Percentiles rank a stretch among this genome's conserved stretches.
These are phyloP conservation scores for Carcina quercana DNA, from an alignment of 2,888 invertebrate species.

Conservation along the genomic window DNA sequence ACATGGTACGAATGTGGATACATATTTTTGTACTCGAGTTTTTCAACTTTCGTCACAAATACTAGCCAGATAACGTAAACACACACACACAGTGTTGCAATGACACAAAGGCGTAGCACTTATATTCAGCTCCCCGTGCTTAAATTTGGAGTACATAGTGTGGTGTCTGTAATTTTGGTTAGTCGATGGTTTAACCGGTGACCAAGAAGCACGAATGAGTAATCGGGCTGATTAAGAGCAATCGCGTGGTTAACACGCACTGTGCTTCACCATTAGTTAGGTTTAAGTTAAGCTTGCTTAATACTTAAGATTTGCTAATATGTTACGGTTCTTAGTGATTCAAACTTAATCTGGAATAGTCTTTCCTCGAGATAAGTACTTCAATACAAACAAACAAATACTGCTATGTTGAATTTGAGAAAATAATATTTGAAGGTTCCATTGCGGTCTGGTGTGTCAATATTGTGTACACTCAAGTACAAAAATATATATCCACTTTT, in stretches of 20 bases:
- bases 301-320: neutral
- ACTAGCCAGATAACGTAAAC: too few relatives aligned
- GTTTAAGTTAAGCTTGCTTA: neutral
- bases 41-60: too few relatives aligned
- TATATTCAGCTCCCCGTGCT: too few relatives aligned
- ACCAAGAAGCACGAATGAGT: slow-evolving; percentile 10
- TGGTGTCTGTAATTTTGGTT: too few relatives aligned
- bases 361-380: too few relatives aligned
- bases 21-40: too few relatives aligned
- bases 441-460: neutral
- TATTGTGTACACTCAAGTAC: neutral
- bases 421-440: neutral
- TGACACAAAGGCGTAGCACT: too few relatives aligned
- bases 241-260: neutral
- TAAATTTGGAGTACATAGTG: too few relatives aligned
- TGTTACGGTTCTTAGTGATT: neutral
- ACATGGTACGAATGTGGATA: too few relatives aligned
- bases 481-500: too few relatives aligned
- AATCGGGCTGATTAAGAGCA: slow-evolving; percentile 2
- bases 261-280: slow-evolving; percentile 2
- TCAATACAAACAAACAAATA: too few relatives aligned
- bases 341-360: neutral
- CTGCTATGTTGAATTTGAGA: neutral
- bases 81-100: too few relatives aligned
- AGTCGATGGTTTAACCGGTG: slow-evolving; percentile 8